Evolutionary conservation across 1,140 invertebrate species (phyloP).

Genomic region (Formica exsecta): DNA sequence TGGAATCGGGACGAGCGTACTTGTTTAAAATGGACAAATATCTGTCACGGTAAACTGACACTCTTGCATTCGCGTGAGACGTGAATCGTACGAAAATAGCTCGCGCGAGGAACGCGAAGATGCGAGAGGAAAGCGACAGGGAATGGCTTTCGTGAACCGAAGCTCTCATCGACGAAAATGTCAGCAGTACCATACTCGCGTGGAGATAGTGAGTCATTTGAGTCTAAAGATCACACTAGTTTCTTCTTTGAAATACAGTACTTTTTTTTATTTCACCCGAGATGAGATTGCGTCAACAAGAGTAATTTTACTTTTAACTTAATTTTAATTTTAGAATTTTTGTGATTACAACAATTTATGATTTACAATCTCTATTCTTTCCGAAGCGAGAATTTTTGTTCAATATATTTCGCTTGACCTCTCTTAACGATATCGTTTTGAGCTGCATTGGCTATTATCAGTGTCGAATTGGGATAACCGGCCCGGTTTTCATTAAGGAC

Average conservation of each 20-base stretch:
- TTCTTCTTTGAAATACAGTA: neutral
- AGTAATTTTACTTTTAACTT: neutral
- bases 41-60: conserved; percentile 66
- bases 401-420: conserved; percentile 23
- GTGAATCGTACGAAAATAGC: conserved; percentile 61
- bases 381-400: neutral
- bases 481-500: conserved; percentile 9
- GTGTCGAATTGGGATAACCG: neutral
- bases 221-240: conserved; percentile 16
- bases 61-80: conserved; percentile 31
- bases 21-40: conserved; percentile 3
- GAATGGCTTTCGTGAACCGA: conserved; percentile 61
- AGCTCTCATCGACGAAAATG: conserved; percentile 27
- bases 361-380: neutral
- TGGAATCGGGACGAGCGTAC: neutral
- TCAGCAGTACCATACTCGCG: conserved; percentile 20
- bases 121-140: conserved; percentile 33
- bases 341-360: neutral
- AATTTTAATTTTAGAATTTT: neutral
- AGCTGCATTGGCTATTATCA: neutral
- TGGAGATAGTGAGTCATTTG: conserved; percentile 59
- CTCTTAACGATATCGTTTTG: neutral
- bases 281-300: neutral
- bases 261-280: neutral
- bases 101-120: conserved; percentile 12